phyloP scores from a whole-genome alignment of 2,797 vertebrate species.

The Micrastur ruficollis region DNA sequence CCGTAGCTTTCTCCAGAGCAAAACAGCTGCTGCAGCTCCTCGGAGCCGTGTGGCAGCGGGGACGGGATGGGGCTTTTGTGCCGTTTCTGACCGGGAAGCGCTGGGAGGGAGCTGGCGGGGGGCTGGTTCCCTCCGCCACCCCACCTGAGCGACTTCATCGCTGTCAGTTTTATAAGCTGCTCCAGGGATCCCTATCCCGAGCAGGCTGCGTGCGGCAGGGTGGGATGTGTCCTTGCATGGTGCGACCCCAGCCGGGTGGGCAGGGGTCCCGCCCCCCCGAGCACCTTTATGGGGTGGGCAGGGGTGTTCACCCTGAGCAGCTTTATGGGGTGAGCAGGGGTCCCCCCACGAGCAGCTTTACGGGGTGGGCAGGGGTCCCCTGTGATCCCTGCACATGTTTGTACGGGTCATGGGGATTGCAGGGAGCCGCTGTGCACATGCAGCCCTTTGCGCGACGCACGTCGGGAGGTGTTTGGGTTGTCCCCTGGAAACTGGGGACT shows the following conservation, averaged over 20 bases:
- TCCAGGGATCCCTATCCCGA: background rate
- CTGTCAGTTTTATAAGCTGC: background rate
- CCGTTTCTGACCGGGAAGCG: accelerated
- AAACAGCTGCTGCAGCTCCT: slow-evolving; percentile 19
- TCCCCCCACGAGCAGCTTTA: background rate
- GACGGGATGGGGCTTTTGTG: background rate
- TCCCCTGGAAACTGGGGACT: background rate
- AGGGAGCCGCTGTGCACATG: accelerated
- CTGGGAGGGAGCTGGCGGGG: background rate
- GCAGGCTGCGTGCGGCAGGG: accelerated
- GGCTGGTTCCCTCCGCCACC: accelerated
- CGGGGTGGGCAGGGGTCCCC: background rate
- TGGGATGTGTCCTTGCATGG: accelerated
- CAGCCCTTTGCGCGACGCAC: accelerated
- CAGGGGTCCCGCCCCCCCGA: background rate
- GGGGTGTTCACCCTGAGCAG: background rate
- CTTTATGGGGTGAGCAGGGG: background rate
- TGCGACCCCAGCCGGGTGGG: accelerated
- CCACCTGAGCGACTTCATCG: accelerated
- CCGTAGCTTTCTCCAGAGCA: background rate
- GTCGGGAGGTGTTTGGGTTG: background rate
- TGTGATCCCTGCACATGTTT: accelerated
- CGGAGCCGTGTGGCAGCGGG: background rate
- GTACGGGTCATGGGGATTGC: accelerated
- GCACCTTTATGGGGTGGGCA: background rate